Conservation (phyloP, 2,888 invertebrate genomes). For the Harpalus rufipes region DNA sequence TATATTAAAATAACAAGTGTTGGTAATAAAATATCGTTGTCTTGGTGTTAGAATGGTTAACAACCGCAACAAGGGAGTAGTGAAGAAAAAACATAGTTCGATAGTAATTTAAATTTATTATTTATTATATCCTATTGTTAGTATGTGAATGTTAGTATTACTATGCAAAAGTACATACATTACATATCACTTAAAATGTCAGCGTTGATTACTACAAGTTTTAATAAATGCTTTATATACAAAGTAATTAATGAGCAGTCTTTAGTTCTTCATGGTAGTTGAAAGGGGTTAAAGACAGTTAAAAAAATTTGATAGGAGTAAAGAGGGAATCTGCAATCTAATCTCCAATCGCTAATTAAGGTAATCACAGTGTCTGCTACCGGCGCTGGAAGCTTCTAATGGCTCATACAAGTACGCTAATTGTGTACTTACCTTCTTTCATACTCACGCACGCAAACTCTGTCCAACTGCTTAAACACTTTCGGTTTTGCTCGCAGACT, state of each 20-base stretch:
- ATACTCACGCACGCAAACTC: slow-evolving; percentile 30
- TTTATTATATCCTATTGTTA: too few species aligned
- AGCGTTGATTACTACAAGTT: background rate
- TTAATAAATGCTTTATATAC: background rate
- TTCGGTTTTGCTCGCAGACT: background rate
- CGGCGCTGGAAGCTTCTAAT: slow-evolving; percentile 53
- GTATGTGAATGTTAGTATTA: too few species aligned
- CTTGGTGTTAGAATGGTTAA: too few species aligned
- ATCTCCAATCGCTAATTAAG: slow-evolving; percentile 54
- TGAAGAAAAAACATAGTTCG: too few species aligned
- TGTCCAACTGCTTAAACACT: background rate
- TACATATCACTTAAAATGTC: slow-evolving; percentile 16
- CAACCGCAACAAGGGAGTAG: too few species aligned
- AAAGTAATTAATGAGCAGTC: slow-evolving; percentile 12
- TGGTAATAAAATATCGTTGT: too few species aligned
- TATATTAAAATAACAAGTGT: too few species aligned
- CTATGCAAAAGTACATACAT: background rate
- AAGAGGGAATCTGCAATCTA: slow-evolving; percentile 27
- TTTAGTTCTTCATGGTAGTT: slow-evolving; percentile 12
- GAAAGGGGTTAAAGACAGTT: slow-evolving; percentile 25
- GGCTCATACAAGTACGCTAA: slow-evolving; percentile 56
- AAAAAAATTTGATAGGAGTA: slow-evolving; percentile 8
- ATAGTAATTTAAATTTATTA: too few species aligned
- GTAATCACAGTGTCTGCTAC: slow-evolving; percentile 58
- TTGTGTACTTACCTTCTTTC: slow-evolving; percentile 45